Percentiles rank a stretch among this genome's conserved stretches.
Conservation (phyloP, 1,140 invertebrate species). For the Megalopta genalis region DNA sequence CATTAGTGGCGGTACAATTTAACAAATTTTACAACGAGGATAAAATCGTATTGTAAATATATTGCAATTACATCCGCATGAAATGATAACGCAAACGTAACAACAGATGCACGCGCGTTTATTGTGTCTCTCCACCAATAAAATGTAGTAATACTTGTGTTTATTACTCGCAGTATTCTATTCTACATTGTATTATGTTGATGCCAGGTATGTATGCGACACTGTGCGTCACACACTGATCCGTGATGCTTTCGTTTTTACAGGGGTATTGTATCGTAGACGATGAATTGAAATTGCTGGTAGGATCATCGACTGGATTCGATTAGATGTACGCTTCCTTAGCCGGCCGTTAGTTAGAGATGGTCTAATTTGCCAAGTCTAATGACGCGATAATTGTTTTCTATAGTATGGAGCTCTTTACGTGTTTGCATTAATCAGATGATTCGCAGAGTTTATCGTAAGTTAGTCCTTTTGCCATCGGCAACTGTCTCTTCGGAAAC, state of each 20-base stretch:
- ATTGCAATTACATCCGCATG: too few relatives aligned
- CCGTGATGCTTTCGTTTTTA: not conserved
- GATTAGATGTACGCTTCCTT: not conserved
- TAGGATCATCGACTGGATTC: too few relatives aligned
- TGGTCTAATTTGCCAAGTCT: too few relatives aligned
- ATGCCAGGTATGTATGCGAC: not conserved
- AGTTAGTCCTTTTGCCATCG: slow-evolving; percentile 33
- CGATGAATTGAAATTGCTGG: too few relatives aligned
- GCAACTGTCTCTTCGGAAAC: slow-evolving; percentile 49
- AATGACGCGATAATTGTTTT: too few relatives aligned
- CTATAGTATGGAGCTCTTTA: too few relatives aligned
- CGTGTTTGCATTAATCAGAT: not conserved
- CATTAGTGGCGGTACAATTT: not conserved
- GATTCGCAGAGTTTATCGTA: not conserved
- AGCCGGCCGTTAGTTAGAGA: too few relatives aligned
- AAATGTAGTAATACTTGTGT: too few relatives aligned
- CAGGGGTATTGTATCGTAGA: not conserved
- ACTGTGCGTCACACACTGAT: not conserved
- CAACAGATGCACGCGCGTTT: not conserved
- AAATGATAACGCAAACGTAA: not conserved
- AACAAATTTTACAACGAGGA: too few relatives aligned
- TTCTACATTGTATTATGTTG: too few relatives aligned
- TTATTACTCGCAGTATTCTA: not conserved
- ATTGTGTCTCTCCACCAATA: too few relatives aligned
- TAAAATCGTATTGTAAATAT: too few relatives aligned